These are phyloP conservation scores for Laticauda colubrina DNA, from an alignment of 2,113 vertebrate species.

Conservation along the genomic window DNA sequence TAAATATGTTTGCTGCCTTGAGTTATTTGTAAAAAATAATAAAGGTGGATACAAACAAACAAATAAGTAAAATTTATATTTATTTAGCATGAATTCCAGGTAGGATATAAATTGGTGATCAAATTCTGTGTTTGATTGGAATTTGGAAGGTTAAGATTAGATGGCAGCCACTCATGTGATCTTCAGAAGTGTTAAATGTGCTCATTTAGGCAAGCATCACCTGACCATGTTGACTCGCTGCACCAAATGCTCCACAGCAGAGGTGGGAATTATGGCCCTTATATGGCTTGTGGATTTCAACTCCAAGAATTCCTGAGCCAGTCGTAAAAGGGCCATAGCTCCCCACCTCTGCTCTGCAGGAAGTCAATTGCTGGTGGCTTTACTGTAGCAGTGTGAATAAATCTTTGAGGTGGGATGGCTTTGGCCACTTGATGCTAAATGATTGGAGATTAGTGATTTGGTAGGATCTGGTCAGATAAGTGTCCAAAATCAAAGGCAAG, in stretches of 20 bases:
- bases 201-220: not conserved
- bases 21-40: not conserved
- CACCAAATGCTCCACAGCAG: not conserved
- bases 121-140: not conserved
- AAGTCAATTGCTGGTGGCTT: not conserved
- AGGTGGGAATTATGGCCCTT: not conserved
- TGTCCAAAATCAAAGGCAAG: conserved; percentile 20
- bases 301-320: not conserved
- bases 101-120: not conserved
- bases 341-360: not conserved
- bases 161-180: not conserved
- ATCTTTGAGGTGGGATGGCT: not conserved
- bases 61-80: not conserved
- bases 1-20: not conserved
- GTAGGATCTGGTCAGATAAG: not conserved
- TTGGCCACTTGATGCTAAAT: not conserved
- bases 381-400: not conserved
- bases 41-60: not conserved
- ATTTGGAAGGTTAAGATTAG: not conserved
- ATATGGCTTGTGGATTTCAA: not conserved
- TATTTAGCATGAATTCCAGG: not conserved
- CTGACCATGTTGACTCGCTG: not conserved
- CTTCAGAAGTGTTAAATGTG: not conserved
- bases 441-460: not conserved
- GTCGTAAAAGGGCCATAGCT: not conserved